These are phyloP conservation scores for Timema cristinae DNA, from an alignment of 2,888 invertebrate genomes.

Conservation along the genomic window DNA sequence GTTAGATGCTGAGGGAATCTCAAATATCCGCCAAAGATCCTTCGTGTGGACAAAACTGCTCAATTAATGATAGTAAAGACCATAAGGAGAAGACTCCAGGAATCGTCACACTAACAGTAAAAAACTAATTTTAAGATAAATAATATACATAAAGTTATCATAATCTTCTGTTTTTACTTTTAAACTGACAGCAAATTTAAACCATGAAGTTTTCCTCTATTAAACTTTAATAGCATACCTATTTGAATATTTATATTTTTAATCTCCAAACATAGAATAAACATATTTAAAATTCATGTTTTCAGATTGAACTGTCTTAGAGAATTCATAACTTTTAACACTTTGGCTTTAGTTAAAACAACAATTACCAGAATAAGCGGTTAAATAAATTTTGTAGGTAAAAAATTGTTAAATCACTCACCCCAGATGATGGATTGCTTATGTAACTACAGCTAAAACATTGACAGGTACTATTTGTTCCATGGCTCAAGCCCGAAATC, in stretches of 20 bases:
- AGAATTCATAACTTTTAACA: background rate
- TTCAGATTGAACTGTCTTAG: background rate
- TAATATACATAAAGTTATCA: background rate
- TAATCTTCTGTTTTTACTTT: background rate
- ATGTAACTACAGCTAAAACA: no score
- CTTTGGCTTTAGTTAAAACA: no score
- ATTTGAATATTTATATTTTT: background rate
- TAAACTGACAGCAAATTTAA: background rate
- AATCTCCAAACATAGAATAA: background rate
- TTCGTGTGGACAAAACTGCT: slow-evolving; percentile 29
- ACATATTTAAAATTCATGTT: background rate
- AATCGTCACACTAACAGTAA: slow-evolving; percentile 23
- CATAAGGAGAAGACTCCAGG: slow-evolving; percentile 13
- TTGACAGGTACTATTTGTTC: no score
- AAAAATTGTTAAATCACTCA: no score
- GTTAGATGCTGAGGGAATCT: slow-evolving; percentile 52
- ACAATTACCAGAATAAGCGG: no score
- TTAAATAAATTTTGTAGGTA: no score
- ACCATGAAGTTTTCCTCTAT: background rate
- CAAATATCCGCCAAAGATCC: slow-evolving; percentile 54
- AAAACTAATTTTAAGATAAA: no score
- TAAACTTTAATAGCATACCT: background rate
- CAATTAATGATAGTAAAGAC: background rate
- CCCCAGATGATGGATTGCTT: no score
- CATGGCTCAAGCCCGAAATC: no score